A percentile compares a stretch with the other conserved stretches of the same genome.
These are phyloP conservation scores for Macroteleia sp. DNA, from an alignment of 2,888 invertebrate species.

Conservation along the genomic window DNA sequence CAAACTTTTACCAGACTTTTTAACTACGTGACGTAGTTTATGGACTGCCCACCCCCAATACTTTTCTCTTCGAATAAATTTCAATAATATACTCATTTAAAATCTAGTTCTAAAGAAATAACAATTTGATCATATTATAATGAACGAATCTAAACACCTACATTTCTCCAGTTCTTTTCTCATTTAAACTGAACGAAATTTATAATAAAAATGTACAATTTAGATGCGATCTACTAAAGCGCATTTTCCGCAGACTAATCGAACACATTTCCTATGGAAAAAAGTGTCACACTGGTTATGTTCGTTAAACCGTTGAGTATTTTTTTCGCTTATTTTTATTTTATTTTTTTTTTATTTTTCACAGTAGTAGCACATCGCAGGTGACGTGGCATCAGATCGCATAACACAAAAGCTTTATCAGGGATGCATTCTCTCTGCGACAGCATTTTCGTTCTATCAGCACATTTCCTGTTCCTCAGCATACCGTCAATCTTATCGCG, in stretches of 20 bases:
- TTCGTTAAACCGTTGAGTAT: slow-evolving; percentile 11
- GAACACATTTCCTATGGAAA: no score
- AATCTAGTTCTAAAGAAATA: no score
- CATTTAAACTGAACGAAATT: no score
- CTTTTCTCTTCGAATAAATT: no score
- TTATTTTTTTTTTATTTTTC: no score
- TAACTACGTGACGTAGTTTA: no score
- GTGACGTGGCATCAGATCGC: slow-evolving; percentile 50
- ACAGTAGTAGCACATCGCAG: slow-evolving; percentile 20
- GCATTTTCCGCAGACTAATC: slow-evolving; percentile 7
- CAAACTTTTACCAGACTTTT: no score
- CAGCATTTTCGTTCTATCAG: slow-evolving; percentile 59
- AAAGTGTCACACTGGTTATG: slow-evolving; percentile 13
- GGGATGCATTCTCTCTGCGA: slow-evolving; percentile 48
- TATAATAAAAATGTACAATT: slow-evolving; percentile 13
- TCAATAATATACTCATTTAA: no score
- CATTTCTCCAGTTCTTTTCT: no score
- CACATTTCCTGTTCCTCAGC: slow-evolving; percentile 56
- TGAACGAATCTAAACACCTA: no score
- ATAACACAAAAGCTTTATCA: slow-evolving; percentile 61
- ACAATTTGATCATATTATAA: no score
- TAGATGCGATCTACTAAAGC: slow-evolving; percentile 12
- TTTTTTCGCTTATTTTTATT: slow-evolving; percentile 8
- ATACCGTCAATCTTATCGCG: slow-evolving; percentile 59
- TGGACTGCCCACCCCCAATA: no score